phyloP scores from a whole-genome alignment of 2,888 invertebrate genomes.

The Erpobdella octoculata region DNA sequence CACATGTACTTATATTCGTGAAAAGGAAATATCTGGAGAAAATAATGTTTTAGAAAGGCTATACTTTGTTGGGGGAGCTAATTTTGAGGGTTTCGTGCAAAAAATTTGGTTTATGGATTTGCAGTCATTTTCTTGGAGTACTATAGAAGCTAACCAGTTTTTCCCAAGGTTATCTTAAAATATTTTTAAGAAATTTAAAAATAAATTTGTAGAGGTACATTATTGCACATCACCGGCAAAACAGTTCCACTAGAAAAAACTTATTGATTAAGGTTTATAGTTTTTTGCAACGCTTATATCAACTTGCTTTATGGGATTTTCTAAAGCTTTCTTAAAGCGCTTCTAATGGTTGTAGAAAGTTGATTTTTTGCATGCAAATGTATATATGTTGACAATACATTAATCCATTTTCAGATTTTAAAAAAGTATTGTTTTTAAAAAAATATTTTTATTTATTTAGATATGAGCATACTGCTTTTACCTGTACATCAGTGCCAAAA shows the following conservation, averaged over 20 bases:
- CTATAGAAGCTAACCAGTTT: conserved; percentile 41
- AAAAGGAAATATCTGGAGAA: conserved; percentile 29
- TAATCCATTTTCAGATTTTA: too few relatives aligned
- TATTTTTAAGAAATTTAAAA: too few relatives aligned
- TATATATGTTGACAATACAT: too few relatives aligned
- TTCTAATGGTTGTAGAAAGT: too few relatives aligned
- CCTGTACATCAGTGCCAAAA: conserved; percentile 39
- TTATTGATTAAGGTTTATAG: neutral
- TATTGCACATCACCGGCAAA: too few relatives aligned
- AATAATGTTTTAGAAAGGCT: conserved; percentile 40
- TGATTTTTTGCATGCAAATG: too few relatives aligned
- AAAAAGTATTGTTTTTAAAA: neutral
- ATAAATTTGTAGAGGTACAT: too few relatives aligned
- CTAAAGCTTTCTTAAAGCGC: too few relatives aligned
- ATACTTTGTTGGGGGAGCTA: conserved; percentile 51
- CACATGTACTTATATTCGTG: conserved; percentile 44
- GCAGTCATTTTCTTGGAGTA: conserved; percentile 47
- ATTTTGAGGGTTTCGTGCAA: conserved; percentile 48
- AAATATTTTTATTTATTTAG: neutral
- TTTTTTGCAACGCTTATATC: too few relatives aligned
- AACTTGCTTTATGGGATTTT: too few relatives aligned
- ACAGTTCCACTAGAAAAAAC: too few relatives aligned
- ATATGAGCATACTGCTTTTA: conserved; percentile 50
- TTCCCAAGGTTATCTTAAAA: conserved; percentile 38
- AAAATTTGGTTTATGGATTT: conserved; percentile 48